phyloP scores from a whole-genome alignment of 2,797 vertebrate species.

The Calcarius lapponicus region DNA sequence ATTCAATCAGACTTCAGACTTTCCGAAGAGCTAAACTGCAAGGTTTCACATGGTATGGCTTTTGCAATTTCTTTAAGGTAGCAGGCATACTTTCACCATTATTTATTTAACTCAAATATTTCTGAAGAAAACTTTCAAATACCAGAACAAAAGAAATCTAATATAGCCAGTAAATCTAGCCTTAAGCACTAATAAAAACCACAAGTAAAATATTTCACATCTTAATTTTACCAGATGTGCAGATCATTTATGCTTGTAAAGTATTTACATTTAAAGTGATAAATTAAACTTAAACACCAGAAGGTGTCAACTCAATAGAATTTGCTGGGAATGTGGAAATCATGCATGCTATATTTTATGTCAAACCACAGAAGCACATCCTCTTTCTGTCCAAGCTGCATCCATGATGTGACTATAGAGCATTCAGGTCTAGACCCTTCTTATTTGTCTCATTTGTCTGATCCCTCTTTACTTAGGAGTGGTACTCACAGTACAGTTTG shows the following conservation, averaged over 20 bases:
- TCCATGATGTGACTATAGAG: not conserved
- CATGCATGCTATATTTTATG: not conserved
- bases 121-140: not conserved
- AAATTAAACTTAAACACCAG: not conserved
- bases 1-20: not conserved
- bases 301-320: not conserved
- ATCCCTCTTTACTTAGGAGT: not conserved
- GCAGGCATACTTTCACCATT: not conserved
- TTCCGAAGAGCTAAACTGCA: not conserved
- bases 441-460: not conserved
- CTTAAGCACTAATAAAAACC: not conserved
- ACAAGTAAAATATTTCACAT: not conserved
- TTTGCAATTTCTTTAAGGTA: not conserved
- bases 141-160: not conserved
- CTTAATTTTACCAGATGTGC: not conserved
- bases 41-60: rapidly evolving
- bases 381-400: not conserved
- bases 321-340: not conserved
- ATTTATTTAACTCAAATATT: not conserved
- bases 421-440: not conserved
- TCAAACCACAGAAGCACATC: not conserved
- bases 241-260: not conserved
- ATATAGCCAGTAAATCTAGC: not conserved
- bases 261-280: not conserved
- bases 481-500: not conserved